These are phyloP conservation scores for Syrista parreyssii DNA, from an alignment of 2,888 invertebrate species.

Conservation along the genomic window DNA sequence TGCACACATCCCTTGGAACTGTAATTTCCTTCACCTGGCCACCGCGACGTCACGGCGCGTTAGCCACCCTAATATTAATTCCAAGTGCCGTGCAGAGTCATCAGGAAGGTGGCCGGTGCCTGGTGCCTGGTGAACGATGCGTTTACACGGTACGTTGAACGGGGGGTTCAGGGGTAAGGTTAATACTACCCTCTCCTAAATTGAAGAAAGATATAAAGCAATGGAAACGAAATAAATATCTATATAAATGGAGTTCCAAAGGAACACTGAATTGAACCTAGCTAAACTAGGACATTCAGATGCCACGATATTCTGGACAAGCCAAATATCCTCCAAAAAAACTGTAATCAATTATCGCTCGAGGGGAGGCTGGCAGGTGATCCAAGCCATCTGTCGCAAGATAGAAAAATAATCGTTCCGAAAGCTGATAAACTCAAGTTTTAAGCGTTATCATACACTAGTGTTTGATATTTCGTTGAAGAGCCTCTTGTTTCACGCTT, in stretches of 20 bases:
- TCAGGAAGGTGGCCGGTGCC: not conserved
- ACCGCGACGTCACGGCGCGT: constrained; percentile 50
- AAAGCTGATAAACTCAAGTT: constrained; percentile 24
- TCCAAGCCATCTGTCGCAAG: constrained; percentile 22
- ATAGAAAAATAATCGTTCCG: constrained; percentile 23
- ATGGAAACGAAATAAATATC: no score
- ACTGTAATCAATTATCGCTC: constrained; percentile 20
- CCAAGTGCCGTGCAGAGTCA: constrained; percentile 1
- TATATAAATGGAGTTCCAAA: no score
- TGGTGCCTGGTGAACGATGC: constrained; percentile 16
- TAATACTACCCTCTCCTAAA: no score
- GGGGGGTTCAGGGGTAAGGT: constrained; percentile 10
- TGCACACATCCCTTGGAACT: constrained; percentile 17
- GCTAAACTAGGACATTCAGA: no score
- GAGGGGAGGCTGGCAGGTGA: constrained; percentile 14
- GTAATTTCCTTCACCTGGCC: constrained; percentile 54
- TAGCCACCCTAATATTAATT: constrained; percentile 48
- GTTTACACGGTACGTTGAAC: constrained; percentile 16
- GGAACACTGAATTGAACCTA: no score
- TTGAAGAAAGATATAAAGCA: no score
- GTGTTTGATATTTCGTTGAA: not conserved
- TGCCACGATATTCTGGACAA: constrained; percentile 3
- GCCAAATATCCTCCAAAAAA: constrained; percentile 3
- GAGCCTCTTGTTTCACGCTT: not conserved
- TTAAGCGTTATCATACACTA: constrained; percentile 18